Base-by-base conservation (phyloP, 2,797 vertebrate genomes). In the Cossypha niveicapilla region DNA sequence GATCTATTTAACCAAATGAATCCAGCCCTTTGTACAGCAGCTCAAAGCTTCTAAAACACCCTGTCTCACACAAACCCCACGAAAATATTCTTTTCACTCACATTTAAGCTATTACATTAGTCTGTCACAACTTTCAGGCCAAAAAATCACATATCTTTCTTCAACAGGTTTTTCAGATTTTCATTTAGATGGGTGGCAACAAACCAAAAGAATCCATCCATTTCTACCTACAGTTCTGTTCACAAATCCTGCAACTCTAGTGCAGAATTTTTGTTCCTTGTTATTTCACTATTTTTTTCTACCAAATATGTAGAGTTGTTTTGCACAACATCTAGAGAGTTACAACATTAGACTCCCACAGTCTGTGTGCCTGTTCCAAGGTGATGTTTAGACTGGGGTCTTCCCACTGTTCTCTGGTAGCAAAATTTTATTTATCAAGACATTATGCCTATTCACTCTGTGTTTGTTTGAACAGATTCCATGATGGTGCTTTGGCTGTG, bases 261-360 rank as follows among this genome's bases (percentile, higher is more conserved):
- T 73, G 42, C 21, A 41, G 91, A 63, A 80, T 75, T 90, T 74
- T 71, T 62, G 61, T 75, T 92, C 41, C 48, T 78, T 92, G 53
- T 47, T 85, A 93, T 78, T 88, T 81, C 67, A 89, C 53, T 86
- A 53, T 73, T 77, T 71, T 88, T 92, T 86, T 42, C 81, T 80
- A 80, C 14, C 34, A 81, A 67, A 56, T 67, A 92, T 5, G 19
- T 87, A 44, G 82, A 90, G 60, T 67, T 71, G 85, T 87, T 96
- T 92, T 88, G 18, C 54, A 94, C 68, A 96, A 89, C 84, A 96
- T 82, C 68, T 95, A 61, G 47, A 94, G 71, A 96, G 96, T 92
- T 95, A 93, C 83, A 91, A 84, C 51, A 71, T 91, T 94, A 91
- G 83, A 77, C 61, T 93, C 82, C 66, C 71, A 90, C 71, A 66